phyloP scores from a whole-genome alignment of 2,888 invertebrate genomes.

The Archips crataeganus region DNA sequence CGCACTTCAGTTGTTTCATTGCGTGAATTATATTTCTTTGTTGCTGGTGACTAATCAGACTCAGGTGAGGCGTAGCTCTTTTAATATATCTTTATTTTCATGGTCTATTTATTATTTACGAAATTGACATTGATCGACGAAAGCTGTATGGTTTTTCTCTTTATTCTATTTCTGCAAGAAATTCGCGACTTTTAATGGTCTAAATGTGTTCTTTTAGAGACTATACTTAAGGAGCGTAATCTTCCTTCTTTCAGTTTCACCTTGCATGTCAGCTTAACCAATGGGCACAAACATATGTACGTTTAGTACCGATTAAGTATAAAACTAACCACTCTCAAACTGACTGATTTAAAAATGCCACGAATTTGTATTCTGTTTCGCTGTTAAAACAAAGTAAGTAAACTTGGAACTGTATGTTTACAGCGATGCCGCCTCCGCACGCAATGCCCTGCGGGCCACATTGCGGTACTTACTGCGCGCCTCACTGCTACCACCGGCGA shows the following conservation, averaged over 20 bases:
- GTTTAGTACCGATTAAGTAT: slow-evolving; percentile 5
- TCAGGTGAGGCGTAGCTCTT: slow-evolving; percentile 25
- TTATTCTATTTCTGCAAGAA: neutral
- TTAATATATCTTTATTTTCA: neutral
- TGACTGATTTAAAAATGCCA: neutral
- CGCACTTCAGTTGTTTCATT: slow-evolving; percentile 18
- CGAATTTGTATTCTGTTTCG: neutral
- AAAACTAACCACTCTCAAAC: neutral
- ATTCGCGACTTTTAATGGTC: neutral
- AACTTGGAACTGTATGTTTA: slow-evolving; percentile 45
- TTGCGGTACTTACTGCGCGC: slow-evolving; percentile 63
- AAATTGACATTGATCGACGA: too few species aligned
- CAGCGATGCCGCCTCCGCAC: slow-evolving; percentile 72
- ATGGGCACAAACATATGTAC: slow-evolving; percentile 17
- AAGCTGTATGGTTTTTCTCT: neutral
- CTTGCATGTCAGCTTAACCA: slow-evolving; percentile 12
- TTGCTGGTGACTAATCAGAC: slow-evolving; percentile 19
- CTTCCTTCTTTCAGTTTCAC: slow-evolving; percentile 21
- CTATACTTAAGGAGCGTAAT: neutral
- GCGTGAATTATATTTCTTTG: slow-evolving; percentile 3
- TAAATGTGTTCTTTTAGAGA: neutral
- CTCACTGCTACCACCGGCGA: slow-evolving; percentile 62
- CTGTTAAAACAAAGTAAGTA: slow-evolving; percentile 11
- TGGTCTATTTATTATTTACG: neutral
- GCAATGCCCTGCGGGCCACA: slow-evolving; percentile 66